Base-by-base conservation (phyloP, 2,888 invertebrate genomes). In the Drosophila tripunctata region DNA sequence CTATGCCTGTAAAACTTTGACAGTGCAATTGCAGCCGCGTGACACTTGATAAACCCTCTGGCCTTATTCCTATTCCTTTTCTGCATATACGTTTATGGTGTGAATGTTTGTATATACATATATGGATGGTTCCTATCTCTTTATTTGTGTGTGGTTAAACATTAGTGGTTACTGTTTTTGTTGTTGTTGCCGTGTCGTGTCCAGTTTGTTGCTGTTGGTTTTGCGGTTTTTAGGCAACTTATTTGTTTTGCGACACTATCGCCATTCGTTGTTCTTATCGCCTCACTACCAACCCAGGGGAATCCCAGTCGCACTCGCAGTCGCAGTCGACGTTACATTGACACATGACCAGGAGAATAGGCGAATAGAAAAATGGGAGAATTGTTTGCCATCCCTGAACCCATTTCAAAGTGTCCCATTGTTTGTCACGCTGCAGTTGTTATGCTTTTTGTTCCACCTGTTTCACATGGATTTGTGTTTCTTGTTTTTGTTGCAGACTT, bases 221-320 rank as follows among this genome's bases (percentile, higher is more conserved):
- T 87, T 81, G 84, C 72, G 84, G 84, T 64, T 78, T 82, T 74
- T 81, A 67, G 83, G 78, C 74, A 85, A 82, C 75, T 79, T 85
- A 87, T 84, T 87, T 85, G 85, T 79, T 76, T 70, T 87, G 81
- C 54, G 81, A 79, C 85, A 84, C 77, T 72, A 75, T 84, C 77
- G 77, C 68, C 47, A 44, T 63, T 60, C 76, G 78, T 55, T 64
- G 65, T 64, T 72, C 68, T 78, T 78, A 80, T 80, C 84, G 62
- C 51, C 54, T 38, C 60, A 52, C 43, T 54, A 12, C 45, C 40
- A n/a, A 33, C 64, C 68, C 75, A 40, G 35, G 58, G 68, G 72
- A 72, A 21, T 21, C 36, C 14, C 33, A 62, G 44, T 43, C 54
- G 33, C n/a, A 21, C 8, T 36, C 30, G 30, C 4, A 14, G 15